phyloP scores from a whole-genome alignment of 2,797 vertebrate species.

The Psittacula echo region DNA sequence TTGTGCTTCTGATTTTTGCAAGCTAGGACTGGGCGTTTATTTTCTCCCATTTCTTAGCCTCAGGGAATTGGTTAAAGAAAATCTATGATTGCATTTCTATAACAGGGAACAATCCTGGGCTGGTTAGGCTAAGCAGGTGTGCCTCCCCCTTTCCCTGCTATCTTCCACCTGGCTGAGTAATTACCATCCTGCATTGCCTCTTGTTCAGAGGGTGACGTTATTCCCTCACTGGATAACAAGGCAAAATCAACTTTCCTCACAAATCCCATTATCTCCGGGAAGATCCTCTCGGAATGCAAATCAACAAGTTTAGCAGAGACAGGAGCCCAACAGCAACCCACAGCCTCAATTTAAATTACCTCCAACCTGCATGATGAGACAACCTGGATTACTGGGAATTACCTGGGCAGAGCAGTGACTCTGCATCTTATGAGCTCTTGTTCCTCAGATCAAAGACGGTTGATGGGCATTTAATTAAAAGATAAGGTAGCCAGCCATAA shows the following conservation, averaged over 20 bases:
- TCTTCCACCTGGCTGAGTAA: constrained; percentile 43
- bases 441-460: constrained; percentile 16
- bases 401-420: constrained; percentile 13
- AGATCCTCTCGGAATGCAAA: constrained; percentile 53
- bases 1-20: constrained; percentile 12
- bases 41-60: constrained; percentile 22
- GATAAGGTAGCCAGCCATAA: constrained; percentile 25
- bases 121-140: constrained; percentile 41
- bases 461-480: constrained; percentile 60
- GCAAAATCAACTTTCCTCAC: constrained; percentile 66
- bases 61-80: constrained; percentile 21
- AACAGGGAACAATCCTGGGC: not conserved
- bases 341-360: constrained; percentile 39
- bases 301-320: constrained; percentile 41
- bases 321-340: not conserved
- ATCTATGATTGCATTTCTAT: constrained; percentile 1
- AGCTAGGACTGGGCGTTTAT: not conserved
- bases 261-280: constrained; percentile 60
- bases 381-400: constrained; percentile 34
- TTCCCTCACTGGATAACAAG: constrained; percentile 45
- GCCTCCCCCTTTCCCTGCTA: not conserved
- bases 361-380: not conserved
- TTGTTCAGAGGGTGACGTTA: constrained; percentile 6
- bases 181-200: constrained; percentile 3
- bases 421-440: constrained; percentile 31